phyloP scores from a whole-genome alignment of 2,797 vertebrate species.

The Hephaestus fuliginosus region DNA sequence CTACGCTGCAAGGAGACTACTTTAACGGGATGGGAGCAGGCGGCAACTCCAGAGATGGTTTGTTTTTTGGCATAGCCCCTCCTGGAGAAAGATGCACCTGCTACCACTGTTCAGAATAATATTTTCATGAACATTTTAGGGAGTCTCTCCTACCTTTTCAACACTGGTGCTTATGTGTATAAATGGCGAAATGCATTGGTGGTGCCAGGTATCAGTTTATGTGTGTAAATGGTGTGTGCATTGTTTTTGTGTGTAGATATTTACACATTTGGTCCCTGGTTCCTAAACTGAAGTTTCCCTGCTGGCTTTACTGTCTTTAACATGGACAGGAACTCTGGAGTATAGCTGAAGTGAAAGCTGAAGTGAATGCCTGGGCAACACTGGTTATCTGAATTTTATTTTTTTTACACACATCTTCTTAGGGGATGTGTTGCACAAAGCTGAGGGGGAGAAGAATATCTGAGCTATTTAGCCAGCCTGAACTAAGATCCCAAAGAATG shows the following conservation, averaged over 20 bases:
- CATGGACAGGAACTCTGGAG: neutral
- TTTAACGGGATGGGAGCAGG: too few relatives aligned
- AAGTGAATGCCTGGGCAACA: neutral
- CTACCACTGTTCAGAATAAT: too few relatives aligned
- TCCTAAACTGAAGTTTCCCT: neutral
- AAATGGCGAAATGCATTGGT: neutral
- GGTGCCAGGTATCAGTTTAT: neutral
- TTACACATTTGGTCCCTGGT: too few relatives aligned
- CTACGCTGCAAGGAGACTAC: too few relatives aligned
- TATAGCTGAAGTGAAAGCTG: neutral
- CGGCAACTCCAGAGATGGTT: too few relatives aligned
- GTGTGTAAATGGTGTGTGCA: neutral
- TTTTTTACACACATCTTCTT: neutral
- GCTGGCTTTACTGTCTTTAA: neutral
- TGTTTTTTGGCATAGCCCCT: too few relatives aligned
- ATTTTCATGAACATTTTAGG: too few relatives aligned
- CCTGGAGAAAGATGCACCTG: too few relatives aligned
- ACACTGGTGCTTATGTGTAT: neutral
- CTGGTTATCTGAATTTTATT: neutral
- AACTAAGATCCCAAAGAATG: neutral
- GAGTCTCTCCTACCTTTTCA: neutral
- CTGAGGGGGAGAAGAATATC: neutral
- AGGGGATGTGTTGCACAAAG: neutral
- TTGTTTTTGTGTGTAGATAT: neutral
- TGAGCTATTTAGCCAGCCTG: conserved; percentile 2